Percentiles rank a stretch among this genome's conserved stretches.
Evolutionary conservation across 2,113 vertebrate genomes (phyloP).

Genomic region (Caranx ignobilis): DNA sequence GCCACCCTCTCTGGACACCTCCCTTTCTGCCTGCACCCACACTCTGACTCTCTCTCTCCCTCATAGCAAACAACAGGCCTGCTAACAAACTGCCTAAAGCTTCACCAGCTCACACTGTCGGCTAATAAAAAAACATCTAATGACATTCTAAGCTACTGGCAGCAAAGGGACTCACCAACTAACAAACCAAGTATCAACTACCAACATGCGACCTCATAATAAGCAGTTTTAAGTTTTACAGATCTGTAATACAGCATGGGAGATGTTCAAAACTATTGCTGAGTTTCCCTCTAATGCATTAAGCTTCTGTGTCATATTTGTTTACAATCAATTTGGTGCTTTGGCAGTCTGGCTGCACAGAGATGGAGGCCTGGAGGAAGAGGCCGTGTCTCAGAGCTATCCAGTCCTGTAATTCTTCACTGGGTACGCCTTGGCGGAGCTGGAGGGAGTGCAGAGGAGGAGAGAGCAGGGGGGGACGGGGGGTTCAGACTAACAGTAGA

Average conservation of each 20-base stretch:
- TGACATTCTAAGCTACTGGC: no score
- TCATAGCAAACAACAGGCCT: neutral
- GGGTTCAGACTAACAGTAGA: constrained; percentile 36
- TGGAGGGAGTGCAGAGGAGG: constrained; percentile 44
- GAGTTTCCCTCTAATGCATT: constrained; percentile 35
- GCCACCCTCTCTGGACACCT: neutral
- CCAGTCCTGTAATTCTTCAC: constrained; percentile 60
- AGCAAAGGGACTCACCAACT: no score
- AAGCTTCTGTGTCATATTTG: constrained; percentile 51
- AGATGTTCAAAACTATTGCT: constrained; percentile 7
- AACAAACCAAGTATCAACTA: neutral
- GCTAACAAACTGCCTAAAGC: neutral
- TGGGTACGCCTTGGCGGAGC: constrained; percentile 44
- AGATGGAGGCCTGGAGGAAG: constrained; percentile 41
- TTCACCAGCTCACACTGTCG: neutral
- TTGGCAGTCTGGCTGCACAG: neutral
- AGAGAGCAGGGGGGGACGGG: constrained; percentile 1
- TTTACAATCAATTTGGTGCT: constrained; percentile 55
- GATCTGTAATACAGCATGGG: constrained; percentile 9
- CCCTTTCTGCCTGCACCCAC: neutral
- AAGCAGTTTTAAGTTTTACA: constrained; percentile 8
- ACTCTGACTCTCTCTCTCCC: no score
- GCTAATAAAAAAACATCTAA: neutral
- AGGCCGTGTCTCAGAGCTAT: constrained; percentile 50
- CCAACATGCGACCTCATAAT: neutral